phyloP scores from a whole-genome alignment of 2,888 invertebrate genomes.

The Pammene aurita region DNA sequence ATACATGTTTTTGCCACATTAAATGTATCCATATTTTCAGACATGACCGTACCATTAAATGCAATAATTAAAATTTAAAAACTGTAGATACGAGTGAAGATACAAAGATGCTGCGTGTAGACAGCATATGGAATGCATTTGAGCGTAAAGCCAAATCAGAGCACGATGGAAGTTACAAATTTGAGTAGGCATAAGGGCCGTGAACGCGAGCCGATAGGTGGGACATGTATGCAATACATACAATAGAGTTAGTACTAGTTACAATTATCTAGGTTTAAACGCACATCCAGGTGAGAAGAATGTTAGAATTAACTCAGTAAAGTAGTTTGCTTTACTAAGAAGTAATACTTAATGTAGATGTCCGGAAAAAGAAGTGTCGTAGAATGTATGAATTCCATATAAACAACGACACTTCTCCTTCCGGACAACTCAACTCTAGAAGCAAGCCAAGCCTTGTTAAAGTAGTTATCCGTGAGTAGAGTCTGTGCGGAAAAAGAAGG shows the following conservation, averaged over 20 bases:
- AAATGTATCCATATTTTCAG: too few species aligned
- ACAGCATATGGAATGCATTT: conserved; percentile 59
- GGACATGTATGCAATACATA: conserved; percentile 78
- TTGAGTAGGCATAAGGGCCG: conserved; percentile 71
- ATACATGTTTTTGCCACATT: too few species aligned
- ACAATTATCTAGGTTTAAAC: conserved; percentile 24
- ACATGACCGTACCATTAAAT: too few species aligned
- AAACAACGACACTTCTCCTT: too few species aligned
- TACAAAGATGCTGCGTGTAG: conserved; percentile 49
- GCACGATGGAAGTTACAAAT: conserved; percentile 83
- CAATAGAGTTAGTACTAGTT: conserved; percentile 32
- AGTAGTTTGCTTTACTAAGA: too few species aligned
- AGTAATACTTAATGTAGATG: neutral
- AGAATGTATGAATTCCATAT: too few species aligned
- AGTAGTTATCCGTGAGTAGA: too few species aligned
- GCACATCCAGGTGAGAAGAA: conserved; percentile 29
- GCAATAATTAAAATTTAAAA: too few species aligned
- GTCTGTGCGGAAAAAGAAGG: too few species aligned
- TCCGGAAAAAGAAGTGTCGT: too few species aligned
- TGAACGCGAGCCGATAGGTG: conserved; percentile 68
- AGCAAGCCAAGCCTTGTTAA: too few species aligned
- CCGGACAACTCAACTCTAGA: too few species aligned
- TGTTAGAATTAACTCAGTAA: neutral
- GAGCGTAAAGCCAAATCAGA: conserved; percentile 68
- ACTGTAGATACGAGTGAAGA: neutral